Percentiles rank a stretch among this genome's conserved stretches.
Evolutionary conservation across 2,797 vertebrate species (phyloP).

Genomic region (Cryptoprocta ferox): DNA sequence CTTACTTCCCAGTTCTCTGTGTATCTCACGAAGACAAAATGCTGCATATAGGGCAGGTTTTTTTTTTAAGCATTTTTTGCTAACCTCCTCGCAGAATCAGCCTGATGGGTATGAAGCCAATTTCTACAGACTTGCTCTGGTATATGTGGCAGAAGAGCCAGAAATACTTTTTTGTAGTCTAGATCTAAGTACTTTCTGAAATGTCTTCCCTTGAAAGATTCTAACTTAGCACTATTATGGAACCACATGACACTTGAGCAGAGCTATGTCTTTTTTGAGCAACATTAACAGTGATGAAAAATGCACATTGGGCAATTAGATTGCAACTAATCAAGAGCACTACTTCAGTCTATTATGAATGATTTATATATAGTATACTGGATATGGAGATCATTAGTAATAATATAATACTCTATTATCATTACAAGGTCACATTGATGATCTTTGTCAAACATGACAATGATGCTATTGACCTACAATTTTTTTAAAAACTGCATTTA

Average conservation of each 20-base stretch:
- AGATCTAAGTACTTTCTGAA: constrained; percentile 63
- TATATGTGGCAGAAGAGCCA: constrained; percentile 63
- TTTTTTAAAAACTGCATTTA: constrained; percentile 58
- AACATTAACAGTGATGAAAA: constrained; percentile 70
- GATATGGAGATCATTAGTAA: constrained; percentile 75
- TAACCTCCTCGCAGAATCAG: constrained; percentile 63
- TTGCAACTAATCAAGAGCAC: constrained; percentile 71
- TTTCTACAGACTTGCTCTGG: constrained; percentile 46
- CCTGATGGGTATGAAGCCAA: constrained; percentile 49
- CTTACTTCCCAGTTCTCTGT: constrained; percentile 57
- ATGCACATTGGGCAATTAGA: constrained; percentile 65
- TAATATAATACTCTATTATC: constrained; percentile 66
- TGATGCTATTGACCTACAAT: constrained; percentile 73
- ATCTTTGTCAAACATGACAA: constrained; percentile 75
- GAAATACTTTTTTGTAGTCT: constrained; percentile 64
- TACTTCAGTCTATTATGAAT: constrained; percentile 63
- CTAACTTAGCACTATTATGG: constrained; percentile 54
- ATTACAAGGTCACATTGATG: constrained; percentile 66
- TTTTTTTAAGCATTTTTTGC: constrained; percentile 62
- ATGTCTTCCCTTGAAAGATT: constrained; percentile 71
- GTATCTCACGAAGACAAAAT: constrained; percentile 67
- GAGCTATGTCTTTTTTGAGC: constrained; percentile 62
- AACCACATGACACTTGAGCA: constrained; percentile 61
- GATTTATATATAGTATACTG: constrained; percentile 72
- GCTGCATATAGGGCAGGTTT: constrained; percentile 61